phyloP scores from a whole-genome alignment of 2,888 invertebrate species.

The Bombyx huttoni region DNA sequence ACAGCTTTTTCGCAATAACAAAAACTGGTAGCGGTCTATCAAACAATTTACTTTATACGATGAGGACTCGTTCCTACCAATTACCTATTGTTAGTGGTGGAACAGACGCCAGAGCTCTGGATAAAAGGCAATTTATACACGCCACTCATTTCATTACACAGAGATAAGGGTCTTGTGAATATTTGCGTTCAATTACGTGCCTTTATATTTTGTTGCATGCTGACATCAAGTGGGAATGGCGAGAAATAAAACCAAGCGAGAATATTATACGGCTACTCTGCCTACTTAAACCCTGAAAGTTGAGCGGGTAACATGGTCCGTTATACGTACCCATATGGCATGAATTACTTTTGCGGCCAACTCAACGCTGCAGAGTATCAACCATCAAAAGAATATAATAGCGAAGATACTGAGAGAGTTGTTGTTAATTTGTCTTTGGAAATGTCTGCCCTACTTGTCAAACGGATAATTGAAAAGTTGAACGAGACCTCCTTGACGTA shows the following conservation, averaged over 20 bases:
- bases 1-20: conserved; percentile 4
- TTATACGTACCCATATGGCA: too few relatives aligned
- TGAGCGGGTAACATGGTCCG: too few relatives aligned
- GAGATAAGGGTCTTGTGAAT: conserved; percentile 52
- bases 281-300: too few relatives aligned
- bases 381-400: too few relatives aligned
- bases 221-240: conserved; percentile 1
- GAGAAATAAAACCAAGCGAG: conserved; percentile 1
- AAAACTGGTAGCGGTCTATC: conserved; percentile 15
- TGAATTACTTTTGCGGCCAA: too few relatives aligned
- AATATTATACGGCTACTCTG: not conserved
- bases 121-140: conserved; percentile 38
- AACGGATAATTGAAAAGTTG: not conserved
- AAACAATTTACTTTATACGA: conserved; percentile 23
- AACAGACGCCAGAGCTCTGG: conserved; percentile 23
- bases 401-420: too few relatives aligned
- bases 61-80: conserved; percentile 25
- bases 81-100: conserved; percentile 37
- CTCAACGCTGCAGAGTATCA: too few relatives aligned
- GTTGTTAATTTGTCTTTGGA: not conserved
- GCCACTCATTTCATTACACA: conserved; percentile 58
- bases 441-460: not conserved
- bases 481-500: not conserved
- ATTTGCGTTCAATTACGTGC: conserved; percentile 36
- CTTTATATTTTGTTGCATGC: conserved; percentile 19